Conservation (phyloP, 2,113 vertebrate genomes). For the Nettapus auritus region DNA sequence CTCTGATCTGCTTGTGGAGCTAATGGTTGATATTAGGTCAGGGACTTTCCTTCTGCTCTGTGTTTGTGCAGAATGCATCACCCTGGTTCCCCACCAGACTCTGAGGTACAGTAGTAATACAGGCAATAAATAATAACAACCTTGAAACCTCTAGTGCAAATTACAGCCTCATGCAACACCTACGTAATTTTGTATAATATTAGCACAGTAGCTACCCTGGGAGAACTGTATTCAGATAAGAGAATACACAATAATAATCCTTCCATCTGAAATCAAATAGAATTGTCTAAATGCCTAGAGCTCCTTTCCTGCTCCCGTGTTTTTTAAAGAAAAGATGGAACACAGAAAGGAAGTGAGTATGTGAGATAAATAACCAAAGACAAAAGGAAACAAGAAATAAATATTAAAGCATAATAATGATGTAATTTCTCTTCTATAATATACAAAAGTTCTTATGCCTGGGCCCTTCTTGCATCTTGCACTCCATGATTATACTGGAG, state of each 20-base stretch:
- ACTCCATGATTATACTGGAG: background rate
- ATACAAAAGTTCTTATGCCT: background rate
- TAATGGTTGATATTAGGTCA: conserved; percentile 55
- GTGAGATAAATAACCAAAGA: background rate
- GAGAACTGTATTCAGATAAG: conserved; percentile 51
- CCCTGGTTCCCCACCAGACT: conserved; percentile 33
- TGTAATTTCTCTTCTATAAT: background rate
- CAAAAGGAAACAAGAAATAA: background rate
- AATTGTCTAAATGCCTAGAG: background rate
- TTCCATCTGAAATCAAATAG: conserved; percentile 13
- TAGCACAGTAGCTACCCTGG: conserved; percentile 28
- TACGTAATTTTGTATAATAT: conserved; percentile 65
- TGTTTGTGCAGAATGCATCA: conserved; percentile 28
- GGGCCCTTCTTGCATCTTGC: background rate
- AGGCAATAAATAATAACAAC: conserved; percentile 69
- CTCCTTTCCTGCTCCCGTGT: background rate
- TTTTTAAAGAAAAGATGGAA: background rate
- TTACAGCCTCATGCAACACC: conserved; percentile 64
- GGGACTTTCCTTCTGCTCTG: conserved; percentile 63
- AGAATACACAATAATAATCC: conserved; percentile 27
- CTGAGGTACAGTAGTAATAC: conserved; percentile 28
- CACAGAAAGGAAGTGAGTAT: background rate
- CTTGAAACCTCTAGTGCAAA: conserved; percentile 63
- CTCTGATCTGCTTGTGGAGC: conserved; percentile 65
- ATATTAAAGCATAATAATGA: background rate